Percentiles rank a stretch among this genome's conserved stretches.
These are phyloP conservation scores for Ellobium chinense DNA, from an alignment of 2,888 invertebrate genomes.

Conservation along the genomic window DNA sequence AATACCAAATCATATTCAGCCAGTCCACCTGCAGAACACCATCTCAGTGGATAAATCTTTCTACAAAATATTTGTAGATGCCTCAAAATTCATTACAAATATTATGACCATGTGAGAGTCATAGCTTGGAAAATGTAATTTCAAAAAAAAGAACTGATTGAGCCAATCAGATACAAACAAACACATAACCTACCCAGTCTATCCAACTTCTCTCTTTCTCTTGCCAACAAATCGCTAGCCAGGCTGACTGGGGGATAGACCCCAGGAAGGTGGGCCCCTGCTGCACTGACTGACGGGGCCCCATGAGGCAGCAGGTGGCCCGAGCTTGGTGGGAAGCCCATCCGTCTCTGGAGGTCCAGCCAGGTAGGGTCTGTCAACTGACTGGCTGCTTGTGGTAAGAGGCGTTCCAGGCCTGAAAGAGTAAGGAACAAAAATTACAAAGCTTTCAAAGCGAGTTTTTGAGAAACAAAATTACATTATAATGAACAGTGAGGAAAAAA, in stretches of 20 bases:
- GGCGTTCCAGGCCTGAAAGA: constrained; percentile 68
- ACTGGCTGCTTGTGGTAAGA: constrained; percentile 65
- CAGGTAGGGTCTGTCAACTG: constrained; percentile 82
- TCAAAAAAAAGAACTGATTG: too few species aligned
- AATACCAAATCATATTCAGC: too few species aligned
- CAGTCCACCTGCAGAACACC: too few species aligned
- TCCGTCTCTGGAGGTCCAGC: constrained; percentile 89
- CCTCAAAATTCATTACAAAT: too few species aligned
- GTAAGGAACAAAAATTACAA: neutral
- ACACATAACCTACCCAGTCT: constrained; percentile 77
- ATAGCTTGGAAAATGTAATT: too few species aligned
- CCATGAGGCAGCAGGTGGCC: constrained; percentile 77
- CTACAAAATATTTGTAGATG: too few species aligned
- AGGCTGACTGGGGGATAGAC: constrained; percentile 82
- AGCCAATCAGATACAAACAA: too few species aligned
- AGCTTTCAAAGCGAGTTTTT: neutral
- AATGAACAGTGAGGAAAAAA: neutral
- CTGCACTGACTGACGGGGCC: constrained; percentile 68
- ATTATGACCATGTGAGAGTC: too few species aligned
- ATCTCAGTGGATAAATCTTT: too few species aligned
- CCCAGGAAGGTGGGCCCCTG: constrained; percentile 81
- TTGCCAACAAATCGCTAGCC: constrained; percentile 85
- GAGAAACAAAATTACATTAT: neutral
- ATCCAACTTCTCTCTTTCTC: constrained; percentile 93
- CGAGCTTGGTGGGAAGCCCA: constrained; percentile 67